Conservation (phyloP, 2,797 vertebrate genomes). For the Spinibarbus caldwelli region DNA sequence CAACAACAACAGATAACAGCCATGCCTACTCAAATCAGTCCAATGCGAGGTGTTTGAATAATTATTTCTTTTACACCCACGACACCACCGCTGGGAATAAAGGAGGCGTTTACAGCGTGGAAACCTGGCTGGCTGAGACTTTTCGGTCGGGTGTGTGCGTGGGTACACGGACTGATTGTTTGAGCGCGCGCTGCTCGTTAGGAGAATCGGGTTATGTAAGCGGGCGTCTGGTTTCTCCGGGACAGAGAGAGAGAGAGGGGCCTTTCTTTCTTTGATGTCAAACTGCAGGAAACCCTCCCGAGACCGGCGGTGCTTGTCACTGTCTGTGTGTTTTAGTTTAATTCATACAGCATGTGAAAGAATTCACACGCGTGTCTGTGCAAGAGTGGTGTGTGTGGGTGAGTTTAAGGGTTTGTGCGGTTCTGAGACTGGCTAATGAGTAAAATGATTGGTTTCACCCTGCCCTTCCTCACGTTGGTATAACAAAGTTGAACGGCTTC, state of each 20-base stretch:
- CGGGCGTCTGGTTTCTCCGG: constrained; percentile 43
- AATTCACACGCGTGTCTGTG: not conserved
- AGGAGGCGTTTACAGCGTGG: constrained; percentile 19
- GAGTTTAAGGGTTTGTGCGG: not conserved
- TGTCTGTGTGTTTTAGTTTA: constrained; percentile 19
- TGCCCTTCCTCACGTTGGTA: not conserved
- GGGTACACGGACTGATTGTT: constrained; percentile 51
- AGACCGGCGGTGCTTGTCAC: constrained; percentile 35
- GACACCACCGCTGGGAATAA: constrained; percentile 25
- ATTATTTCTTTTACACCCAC: constrained; percentile 28
- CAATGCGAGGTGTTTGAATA: constrained; percentile 23
- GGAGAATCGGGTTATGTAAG: constrained; percentile 56
- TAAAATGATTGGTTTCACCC: not conserved
- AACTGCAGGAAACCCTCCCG: constrained; percentile 43
- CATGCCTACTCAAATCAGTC: constrained; percentile 21
- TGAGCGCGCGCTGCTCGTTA: constrained; percentile 44
- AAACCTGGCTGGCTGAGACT: constrained; percentile 20
- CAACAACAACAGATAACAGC: constrained; percentile 42
- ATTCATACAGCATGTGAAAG: constrained; percentile 16
- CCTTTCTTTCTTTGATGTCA: constrained; percentile 53
- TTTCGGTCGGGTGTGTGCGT: constrained; percentile 14
- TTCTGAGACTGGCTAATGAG: not conserved
- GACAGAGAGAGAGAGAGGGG: constrained; percentile 16
- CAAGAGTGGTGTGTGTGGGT: not conserved
- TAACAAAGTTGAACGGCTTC: not conserved